A percentile compares a stretch with the other conserved stretches of the same genome.
phyloP scores from a whole-genome alignment of 1,140 invertebrate species.

The Heliothis subflexa region DNA sequence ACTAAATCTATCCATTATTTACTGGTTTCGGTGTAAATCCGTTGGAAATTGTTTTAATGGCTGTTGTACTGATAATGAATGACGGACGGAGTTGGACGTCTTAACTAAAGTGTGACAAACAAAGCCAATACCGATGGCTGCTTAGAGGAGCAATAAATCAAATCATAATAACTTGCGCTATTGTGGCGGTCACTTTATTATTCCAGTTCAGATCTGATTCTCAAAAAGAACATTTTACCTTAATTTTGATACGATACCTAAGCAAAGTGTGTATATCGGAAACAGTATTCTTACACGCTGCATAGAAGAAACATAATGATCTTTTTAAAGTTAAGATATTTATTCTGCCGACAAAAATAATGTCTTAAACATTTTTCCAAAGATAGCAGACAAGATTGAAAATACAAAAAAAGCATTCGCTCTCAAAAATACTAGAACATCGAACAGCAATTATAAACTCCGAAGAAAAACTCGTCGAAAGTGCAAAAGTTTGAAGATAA shows the following conservation, averaged over 20 bases:
- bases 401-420: neutral
- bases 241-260: too few species aligned
- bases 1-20: neutral
- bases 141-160: slow-evolving; percentile 7
- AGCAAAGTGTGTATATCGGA: too few species aligned
- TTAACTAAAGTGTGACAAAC: neutral
- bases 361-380: neutral
- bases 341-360: neutral
- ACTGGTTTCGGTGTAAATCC: neutral
- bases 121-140: neutral
- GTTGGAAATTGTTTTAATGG: neutral
- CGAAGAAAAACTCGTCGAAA: neutral
- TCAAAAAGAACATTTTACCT: neutral
- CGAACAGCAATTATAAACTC: slow-evolving; percentile 16
- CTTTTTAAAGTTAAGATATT: too few species aligned
- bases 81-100: neutral
- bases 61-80: neutral
- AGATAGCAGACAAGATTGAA: neutral
- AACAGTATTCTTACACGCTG: too few species aligned
- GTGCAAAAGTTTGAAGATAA: slow-evolving; percentile 17
- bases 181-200: neutral
- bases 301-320: too few species aligned
- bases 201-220: neutral
- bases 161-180: neutral
- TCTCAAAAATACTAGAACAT: neutral